A percentile compares a stretch with the other conserved stretches of the same genome.
phyloP scores from a whole-genome alignment of 2,888 invertebrate genomes.

The Xanthorhoe designata region DNA sequence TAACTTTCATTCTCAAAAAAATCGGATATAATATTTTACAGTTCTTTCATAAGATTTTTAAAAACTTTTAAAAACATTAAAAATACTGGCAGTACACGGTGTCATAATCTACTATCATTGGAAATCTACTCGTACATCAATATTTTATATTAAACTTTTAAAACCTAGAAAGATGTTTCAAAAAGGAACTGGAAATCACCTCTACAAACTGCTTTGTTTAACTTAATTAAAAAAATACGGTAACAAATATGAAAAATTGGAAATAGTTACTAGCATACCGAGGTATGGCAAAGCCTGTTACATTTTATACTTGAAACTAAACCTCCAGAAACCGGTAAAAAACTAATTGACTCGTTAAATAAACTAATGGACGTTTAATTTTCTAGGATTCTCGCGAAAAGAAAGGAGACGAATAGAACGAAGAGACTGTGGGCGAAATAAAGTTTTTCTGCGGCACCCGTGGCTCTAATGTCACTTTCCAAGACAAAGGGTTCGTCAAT shows the following conservation, averaged over 20 bases:
- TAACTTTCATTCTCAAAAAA: slow-evolving; percentile 11
- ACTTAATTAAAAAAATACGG: slow-evolving; percentile 23
- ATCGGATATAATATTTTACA: slow-evolving; percentile 2
- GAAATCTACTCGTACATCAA: slow-evolving; percentile 24
- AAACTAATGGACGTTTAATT: slow-evolving; percentile 55
- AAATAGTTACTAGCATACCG: slow-evolving; percentile 1
- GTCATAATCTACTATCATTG: slow-evolving; percentile 23
- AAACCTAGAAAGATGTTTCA: slow-evolving; percentile 20
- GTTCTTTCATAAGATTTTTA: slow-evolving; percentile 16
- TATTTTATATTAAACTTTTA: slow-evolving; percentile 22
- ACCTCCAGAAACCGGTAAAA: slow-evolving; percentile 37
- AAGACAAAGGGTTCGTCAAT: slow-evolving; percentile 94
- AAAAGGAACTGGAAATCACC: slow-evolving; percentile 3
- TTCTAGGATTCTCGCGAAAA: slow-evolving; percentile 66
- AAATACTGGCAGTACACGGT: slow-evolving; percentile 44
- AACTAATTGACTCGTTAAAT: slow-evolving; percentile 50
- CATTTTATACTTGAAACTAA: background rate
- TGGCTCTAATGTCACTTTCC: slow-evolving; percentile 93
- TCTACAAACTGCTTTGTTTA: slow-evolving; percentile 16
- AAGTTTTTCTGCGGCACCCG: slow-evolving; percentile 73
- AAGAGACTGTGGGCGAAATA: slow-evolving; percentile 54
- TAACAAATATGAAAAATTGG: slow-evolving; percentile 14
- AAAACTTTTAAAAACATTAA: slow-evolving; percentile 30
- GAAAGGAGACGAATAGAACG: slow-evolving; percentile 59
- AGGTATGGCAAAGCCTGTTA: slow-evolving; percentile 1